Conservation (phyloP, 2,888 invertebrate genomes). For the Dicyrtoma fusca region DNA sequence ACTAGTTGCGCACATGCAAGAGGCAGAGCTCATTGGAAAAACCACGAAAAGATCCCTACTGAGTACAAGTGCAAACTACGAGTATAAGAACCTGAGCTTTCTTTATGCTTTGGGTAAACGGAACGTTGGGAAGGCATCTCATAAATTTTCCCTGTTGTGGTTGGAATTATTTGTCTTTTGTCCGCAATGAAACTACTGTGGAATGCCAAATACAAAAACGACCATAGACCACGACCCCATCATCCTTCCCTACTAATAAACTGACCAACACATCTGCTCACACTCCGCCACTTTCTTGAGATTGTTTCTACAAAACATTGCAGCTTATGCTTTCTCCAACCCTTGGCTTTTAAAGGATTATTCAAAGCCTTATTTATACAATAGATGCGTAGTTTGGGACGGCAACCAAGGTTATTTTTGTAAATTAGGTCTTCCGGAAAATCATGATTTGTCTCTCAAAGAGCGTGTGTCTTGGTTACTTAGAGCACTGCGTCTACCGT, state of each 20-base stretch:
- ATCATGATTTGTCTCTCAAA: too few relatives aligned
- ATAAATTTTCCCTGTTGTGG: conserved; percentile 28
- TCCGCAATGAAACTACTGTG: conserved; percentile 20
- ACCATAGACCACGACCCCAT: conserved; percentile 1
- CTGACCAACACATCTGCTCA: conserved; percentile 24
- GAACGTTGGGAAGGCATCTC: background rate
- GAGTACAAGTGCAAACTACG: background rate
- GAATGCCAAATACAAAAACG: conserved; percentile 9
- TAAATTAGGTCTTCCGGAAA: background rate
- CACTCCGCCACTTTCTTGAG: background rate
- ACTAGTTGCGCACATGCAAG: background rate
- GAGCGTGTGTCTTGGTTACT: background rate
- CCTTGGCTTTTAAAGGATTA: background rate
- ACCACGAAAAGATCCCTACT: background rate
- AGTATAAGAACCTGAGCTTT: background rate
- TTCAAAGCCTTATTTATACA: background rate
- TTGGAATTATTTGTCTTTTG: conserved; percentile 32
- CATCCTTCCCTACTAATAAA: conserved; percentile 23
- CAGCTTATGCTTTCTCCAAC: conserved; percentile 6
- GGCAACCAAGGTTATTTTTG: background rate
- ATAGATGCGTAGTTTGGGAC: background rate
- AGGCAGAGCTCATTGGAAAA: too few relatives aligned
- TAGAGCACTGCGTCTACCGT: background rate
- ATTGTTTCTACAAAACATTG: too few relatives aligned
- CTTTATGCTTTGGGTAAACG: conserved; percentile 21